Base-by-base conservation (phyloP, 2,797 vertebrate genomes). In the Gila robusta region DNA sequence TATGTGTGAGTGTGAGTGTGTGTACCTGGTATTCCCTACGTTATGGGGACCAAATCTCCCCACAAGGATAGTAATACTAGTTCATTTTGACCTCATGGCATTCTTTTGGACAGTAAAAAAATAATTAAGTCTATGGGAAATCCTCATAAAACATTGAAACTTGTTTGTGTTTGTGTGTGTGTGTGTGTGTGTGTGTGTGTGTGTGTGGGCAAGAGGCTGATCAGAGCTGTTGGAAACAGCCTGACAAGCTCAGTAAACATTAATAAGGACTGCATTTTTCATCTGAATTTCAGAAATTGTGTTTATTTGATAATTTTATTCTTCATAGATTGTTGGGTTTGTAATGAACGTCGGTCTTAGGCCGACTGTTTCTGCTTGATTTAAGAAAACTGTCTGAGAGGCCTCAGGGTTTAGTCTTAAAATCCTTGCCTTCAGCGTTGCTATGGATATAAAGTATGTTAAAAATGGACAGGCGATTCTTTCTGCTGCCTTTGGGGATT, bases 211-310 rank as follows among this genome's bases (percentile, higher is more conserved):
- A 67, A 87, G 69, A 84, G 66, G 72, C 69, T 70, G 44, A 44
- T 72, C 71, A 26, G 28, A 54, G 73, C 49, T 52, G 47, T 76
- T 26, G 10, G 72, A 0, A 52, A 6, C 26, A 74, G 72, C 41
- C 69, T 59, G 81, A 72, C 52, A 72, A 69, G 49, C 67, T 59
- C 49, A 59, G 8, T 72, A 56, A 71, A 71, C 67, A 41, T 32
- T 54, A 41, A 72, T 41, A 82, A 59, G 23, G 37, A n/a, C 54
- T 44, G 69, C 9, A 72, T 59, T 82, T 62, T 69, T 72, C 21
- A 6, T 59, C 52, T 59, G 37, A 72, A 72, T 72, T 72, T 72
- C 69, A 80, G 62, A 28, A 66, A 82, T 41, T 41, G 35, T 16
- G 4, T 56, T 70, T 39, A 35, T 71, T n/a, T 56, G 0, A 0